These are phyloP conservation scores for Homalodisca vitripennis DNA, from an alignment of 1,140 invertebrate species.

Conservation along the genomic window DNA sequence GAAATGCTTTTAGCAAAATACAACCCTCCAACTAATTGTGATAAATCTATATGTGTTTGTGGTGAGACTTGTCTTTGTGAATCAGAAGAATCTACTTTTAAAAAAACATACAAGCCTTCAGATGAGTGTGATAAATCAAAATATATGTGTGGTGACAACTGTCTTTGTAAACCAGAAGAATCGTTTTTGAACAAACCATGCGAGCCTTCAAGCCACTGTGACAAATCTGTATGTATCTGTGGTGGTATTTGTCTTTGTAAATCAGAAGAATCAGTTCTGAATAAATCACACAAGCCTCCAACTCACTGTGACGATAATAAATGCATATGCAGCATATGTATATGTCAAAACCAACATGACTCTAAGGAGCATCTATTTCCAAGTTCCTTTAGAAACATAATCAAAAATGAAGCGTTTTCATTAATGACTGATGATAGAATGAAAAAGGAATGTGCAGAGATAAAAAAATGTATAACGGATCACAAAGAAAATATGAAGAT, in stretches of 20 bases:
- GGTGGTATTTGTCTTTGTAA: neutral
- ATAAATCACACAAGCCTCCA: neutral
- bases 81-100: too few species aligned
- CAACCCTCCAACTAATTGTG: too few species aligned
- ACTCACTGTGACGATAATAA: neutral
- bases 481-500: neutral
- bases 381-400: neutral
- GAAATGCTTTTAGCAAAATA: too few species aligned
- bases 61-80: too few species aligned
- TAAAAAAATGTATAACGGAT: neutral
- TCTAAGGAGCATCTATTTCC: neutral
- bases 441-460: slow-evolving; percentile 8
- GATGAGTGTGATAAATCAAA: too few species aligned
- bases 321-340: neutral
- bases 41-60: too few species aligned
- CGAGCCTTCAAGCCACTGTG: too few species aligned
- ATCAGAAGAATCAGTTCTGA: neutral
- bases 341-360: neutral
- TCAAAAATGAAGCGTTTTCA: neutral
- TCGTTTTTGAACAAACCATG: too few species aligned
- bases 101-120: too few species aligned
- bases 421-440: neutral
- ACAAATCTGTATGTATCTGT: too few species aligned
- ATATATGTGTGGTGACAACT: too few species aligned
- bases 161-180: too few species aligned